Evolutionary conservation across 2,797 vertebrate genomes (phyloP), one percentile per base, ranked within the genome.

Genomic region (Parauchenoglanis punctatus): DNA sequence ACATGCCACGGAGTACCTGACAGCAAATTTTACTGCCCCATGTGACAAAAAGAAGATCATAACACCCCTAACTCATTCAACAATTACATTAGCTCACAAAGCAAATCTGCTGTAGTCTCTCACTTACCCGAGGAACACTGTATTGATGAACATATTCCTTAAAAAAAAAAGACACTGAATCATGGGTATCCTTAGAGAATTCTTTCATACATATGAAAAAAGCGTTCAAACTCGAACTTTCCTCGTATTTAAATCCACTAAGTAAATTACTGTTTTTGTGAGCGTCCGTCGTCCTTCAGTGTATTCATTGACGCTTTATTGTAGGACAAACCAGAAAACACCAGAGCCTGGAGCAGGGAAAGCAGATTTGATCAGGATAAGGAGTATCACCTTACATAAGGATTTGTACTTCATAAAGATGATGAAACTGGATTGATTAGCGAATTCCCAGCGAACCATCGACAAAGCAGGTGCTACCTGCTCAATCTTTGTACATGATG

Each of bases 21-120:
- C 86, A 87, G 44, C 1, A 25, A 23, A 61, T 89, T 91, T 91
- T 88, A 87, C 83, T 82, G 80, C 80, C 68, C 68, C 31, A 70
- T 89, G 88, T 85, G 31, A 77, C 87, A 87, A 88, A 84, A 83
- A 82, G 80, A n/a, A 65, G n/a, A 40, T 85, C 89, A 86, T 80
- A 85, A 80, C 44, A 88, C 88, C 49, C 35, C 85, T 54, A 87
- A 77, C 61, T 83, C 87, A 7, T 23, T 58, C 35, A 25, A 20
- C 35, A 18, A 49, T 65, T 46, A 72, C 61, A 87, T 75, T 86
- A 77, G 61, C 63, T 58, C 56, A 75, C 77, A 65, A 85, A 89
- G 59, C n/a, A 49, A 86, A 82, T 31, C 81, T 73, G 76, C 31
- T 3, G 31, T 3, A 25, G 54, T 4, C 28, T 54, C 25, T 46